Base-by-base conservation (phyloP, 2,113 vertebrate genomes). In the Hyperoodon ampullatus region DNA sequence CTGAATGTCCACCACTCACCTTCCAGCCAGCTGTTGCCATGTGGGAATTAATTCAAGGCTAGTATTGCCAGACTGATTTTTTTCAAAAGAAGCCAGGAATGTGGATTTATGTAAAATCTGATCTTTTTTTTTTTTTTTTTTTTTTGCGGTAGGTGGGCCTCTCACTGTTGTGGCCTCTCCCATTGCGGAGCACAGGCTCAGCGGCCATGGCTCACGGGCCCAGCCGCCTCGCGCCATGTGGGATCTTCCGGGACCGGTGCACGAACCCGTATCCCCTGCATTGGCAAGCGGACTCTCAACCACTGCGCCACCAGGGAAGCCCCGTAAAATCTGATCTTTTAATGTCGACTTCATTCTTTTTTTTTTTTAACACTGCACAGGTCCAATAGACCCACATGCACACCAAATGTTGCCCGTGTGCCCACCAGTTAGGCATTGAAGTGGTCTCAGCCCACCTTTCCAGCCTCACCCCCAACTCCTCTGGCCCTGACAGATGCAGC, bases 61-160 rank as follows among this genome's bases (percentile, higher is more conserved):
- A 26, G 28, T n/a, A 33, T 78, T 70, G 39, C 47, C 87, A 90
- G 74, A 47, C 15, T 58, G 95, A 63, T n/a, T 70, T 94, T 65
- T 33, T 28, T 19, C 39, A 55, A 33, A 82, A 93, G 87, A 81
- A 88, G 23, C 24, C 68, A 89, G 12, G n/a, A 92, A 86, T 86
- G 55, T 96, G 39, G 44, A 92, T 81, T 96, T 93, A 82, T 78
- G 55, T 87, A 77, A 92, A 97, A 92, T 89, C 61, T 77, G 14
- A 6, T 78, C 86, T 97, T 94, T 66, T 87, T 85, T 42, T 55
- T 5, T 16, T 21, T 50, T 42, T 39, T 39, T 39, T 39, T 39
- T 39, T 39, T 39, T 39, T 39, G 39, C 39, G 39, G 39, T 39
- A 39, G 4, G 39, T 4, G 39, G 39, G 39, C 39, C 39, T 39